A percentile compares a stretch with the other conserved stretches of the same genome.
Evolutionary conservation across 2,888 invertebrate genomes (phyloP).

Genomic region (Orchesellides sinensis): DNA sequence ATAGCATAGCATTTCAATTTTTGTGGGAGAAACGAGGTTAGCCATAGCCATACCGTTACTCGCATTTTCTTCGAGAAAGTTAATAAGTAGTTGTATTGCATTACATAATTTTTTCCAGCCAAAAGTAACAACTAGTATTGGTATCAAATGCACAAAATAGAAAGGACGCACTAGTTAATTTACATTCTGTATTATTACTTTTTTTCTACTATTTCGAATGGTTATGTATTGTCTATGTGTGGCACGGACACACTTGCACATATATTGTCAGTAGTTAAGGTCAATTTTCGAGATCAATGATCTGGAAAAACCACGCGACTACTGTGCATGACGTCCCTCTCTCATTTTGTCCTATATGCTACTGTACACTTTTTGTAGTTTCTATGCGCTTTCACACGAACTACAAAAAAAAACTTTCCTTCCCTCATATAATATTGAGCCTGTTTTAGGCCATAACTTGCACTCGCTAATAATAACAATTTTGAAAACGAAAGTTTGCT

Average conservation of each 20-base stretch:
- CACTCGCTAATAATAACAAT: too few relatives aligned
- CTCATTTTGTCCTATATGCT: not conserved
- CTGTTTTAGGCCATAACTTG: not conserved
- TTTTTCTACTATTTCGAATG: not conserved
- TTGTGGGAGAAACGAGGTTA: too few relatives aligned
- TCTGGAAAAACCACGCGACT: slow-evolving; percentile 73
- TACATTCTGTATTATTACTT: too few relatives aligned
- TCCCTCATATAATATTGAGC: not conserved
- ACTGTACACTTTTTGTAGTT: not conserved
- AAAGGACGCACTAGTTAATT: too few relatives aligned
- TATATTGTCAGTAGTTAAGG: slow-evolving; percentile 72
- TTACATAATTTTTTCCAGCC: too few relatives aligned
- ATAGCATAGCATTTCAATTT: too few relatives aligned
- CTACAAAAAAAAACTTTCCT: not conserved
- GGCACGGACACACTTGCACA: slow-evolving; percentile 69
- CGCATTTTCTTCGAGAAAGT: too few relatives aligned
- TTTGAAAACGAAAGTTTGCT: not conserved
- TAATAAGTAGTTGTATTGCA: too few relatives aligned
- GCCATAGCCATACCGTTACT: too few relatives aligned
- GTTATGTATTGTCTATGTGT: slow-evolving; percentile 36
- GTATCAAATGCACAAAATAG: too few relatives aligned
- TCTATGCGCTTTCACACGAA: not conserved
- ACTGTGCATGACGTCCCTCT: slow-evolving; percentile 71
- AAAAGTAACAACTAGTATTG: too few relatives aligned
- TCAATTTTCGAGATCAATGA: slow-evolving; percentile 74